Conservation (phyloP, 2,888 invertebrate genomes). For the Maniola hyperantus region DNA sequence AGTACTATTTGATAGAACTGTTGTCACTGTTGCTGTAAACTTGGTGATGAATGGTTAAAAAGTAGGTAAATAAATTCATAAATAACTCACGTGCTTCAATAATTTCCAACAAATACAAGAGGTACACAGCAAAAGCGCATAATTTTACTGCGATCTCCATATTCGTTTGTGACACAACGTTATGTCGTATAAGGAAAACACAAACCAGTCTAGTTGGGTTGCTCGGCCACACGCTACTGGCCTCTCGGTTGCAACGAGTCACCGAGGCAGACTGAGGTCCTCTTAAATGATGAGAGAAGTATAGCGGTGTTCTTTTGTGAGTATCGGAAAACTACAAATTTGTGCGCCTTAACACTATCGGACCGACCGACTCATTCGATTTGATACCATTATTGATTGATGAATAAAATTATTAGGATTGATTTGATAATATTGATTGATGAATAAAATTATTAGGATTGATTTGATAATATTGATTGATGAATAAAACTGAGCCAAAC, state of each 20-base stretch:
- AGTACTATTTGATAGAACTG: too few relatives aligned
- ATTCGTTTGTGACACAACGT: conserved; percentile 1
- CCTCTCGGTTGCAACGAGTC: not conserved
- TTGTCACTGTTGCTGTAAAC: too few relatives aligned
- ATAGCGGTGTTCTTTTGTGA: not conserved
- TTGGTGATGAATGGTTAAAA: not conserved
- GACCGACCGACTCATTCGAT: too few relatives aligned
- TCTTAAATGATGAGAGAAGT: too few relatives aligned
- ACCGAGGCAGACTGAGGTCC: not conserved
- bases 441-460: too few relatives aligned
- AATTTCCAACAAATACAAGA: conserved; percentile 17
- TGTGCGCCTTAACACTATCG: not conserved
- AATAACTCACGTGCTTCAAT: conserved; percentile 31
- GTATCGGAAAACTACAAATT: not conserved
- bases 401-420: too few relatives aligned
- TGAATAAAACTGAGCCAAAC: too few relatives aligned
- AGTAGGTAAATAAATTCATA: not conserved
- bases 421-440: too few relatives aligned
- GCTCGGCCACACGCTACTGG: conserved; percentile 21
- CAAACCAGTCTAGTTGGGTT: conserved; percentile 22
- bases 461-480: too few relatives aligned
- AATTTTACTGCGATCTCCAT: conserved; percentile 25
- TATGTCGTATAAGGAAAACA: conserved; percentile 25
- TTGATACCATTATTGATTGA: too few relatives aligned
- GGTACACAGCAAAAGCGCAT: conserved; percentile 12